phyloP scores from a whole-genome alignment of 1,140 invertebrate genomes.

The Trichomalopsis sarcophagae region DNA sequence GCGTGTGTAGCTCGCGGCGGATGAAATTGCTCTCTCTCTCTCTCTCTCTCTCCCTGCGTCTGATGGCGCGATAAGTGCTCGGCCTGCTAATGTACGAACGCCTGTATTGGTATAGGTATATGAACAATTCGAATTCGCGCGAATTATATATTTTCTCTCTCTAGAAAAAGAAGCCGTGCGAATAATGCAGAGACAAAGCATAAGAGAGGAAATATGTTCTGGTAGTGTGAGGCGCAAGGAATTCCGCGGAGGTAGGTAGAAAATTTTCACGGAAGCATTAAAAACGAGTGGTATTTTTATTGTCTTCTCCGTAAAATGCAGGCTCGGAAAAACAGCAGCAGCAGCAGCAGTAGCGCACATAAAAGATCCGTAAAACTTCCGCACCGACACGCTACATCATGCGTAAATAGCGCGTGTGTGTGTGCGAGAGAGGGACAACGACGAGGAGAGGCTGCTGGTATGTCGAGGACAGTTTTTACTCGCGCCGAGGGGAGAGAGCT shows the following conservation, averaged over 20 bases:
- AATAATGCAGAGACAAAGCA: not conserved
- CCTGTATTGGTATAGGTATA: not conserved
- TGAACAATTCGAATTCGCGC: not conserved
- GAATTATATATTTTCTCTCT: not conserved
- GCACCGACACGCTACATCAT: conserved; percentile 32
- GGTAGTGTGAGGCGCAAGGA: not conserved
- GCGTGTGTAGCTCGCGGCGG: not conserved
- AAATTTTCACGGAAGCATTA: conserved; percentile 42
- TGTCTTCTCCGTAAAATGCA: conserved; percentile 39
- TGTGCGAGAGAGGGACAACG: not conserved
- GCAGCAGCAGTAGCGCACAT: not conserved
- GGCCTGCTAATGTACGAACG: not conserved
- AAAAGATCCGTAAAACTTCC: conserved; percentile 46
- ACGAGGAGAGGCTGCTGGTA: not conserved
- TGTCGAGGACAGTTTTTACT: conserved; percentile 41
- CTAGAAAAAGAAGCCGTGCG: no score
- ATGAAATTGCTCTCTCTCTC: not conserved
- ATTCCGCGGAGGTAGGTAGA: conserved; percentile 26
- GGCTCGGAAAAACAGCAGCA: conserved; percentile 28
- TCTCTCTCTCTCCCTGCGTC: not conserved
- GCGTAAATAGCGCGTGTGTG: conserved; percentile 30
- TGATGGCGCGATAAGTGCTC: conserved; percentile 2
- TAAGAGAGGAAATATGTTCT: not conserved
- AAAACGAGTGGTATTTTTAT: conserved; percentile 51
- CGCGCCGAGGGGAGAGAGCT: not conserved